Percentiles rank a stretch among this genome's conserved stretches.
These are phyloP conservation scores for Lepisosteus oculatus DNA, from an alignment of 2,113 vertebrate genomes.

Conservation along the genomic window DNA sequence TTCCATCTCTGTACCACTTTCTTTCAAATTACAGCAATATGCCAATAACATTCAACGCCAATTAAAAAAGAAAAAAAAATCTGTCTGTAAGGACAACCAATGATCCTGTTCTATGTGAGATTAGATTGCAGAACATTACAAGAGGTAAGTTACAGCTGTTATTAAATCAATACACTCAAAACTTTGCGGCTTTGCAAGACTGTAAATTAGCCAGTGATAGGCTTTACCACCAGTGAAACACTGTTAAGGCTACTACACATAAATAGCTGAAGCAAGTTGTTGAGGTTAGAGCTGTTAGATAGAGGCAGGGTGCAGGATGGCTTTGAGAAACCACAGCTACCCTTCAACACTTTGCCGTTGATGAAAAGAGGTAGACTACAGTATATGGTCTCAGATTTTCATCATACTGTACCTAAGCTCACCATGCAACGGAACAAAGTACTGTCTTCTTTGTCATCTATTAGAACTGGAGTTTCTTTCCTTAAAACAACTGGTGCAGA, in stretches of 20 bases:
- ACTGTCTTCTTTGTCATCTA: not conserved
- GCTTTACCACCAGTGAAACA: not conserved
- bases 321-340: slow-evolving; percentile 14
- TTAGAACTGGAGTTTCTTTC: not conserved
- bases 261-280: not conserved
- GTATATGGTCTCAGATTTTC: slow-evolving; percentile 46
- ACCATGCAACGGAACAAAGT: slow-evolving; percentile 17
- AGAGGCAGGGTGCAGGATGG: not conserved
- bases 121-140: no score
- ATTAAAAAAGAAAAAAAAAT: no score
- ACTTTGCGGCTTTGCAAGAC: not conserved
- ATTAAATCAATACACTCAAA: not conserved
- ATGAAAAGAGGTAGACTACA: slow-evolving; percentile 32
- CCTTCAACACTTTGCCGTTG: slow-evolving; percentile 45
- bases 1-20: no score
- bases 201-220: not conserved
- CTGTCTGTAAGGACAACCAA: no score
- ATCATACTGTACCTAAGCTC: slow-evolving; percentile 31
- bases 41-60: no score
- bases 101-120: no score
- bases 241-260: not conserved
- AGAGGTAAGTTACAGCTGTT: not conserved
- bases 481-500: not conserved
- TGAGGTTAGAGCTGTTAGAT: slow-evolving; percentile 5
- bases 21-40: no score